Evolutionary conservation across 1,140 invertebrate genomes (phyloP), one percentile per base, ranked within the genome.

Genomic region (Listronotus oregonensis): DNA sequence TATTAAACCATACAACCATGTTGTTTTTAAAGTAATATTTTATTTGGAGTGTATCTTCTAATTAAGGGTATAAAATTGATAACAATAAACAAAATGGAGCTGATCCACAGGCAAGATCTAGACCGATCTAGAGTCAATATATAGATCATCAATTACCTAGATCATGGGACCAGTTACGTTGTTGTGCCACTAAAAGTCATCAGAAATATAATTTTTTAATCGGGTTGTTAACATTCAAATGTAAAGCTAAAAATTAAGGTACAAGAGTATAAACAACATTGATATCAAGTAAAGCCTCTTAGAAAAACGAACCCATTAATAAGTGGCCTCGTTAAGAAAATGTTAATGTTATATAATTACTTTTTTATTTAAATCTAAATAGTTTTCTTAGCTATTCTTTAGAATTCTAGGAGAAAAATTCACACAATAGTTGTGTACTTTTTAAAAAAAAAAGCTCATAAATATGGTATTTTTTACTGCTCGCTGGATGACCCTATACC

Each of bases 121-220:
- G 74, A 76, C 66, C 74, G 72, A 76, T 77, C 75, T 76, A 77
- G 68, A 69, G 68, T 78, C 71, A 74, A 74, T 71, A 58, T 70
- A 70, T 70, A 72, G 73, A 73, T 75, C 74, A 80, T 72, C 80
- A 84, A 82, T 89, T 89, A 89, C 87, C 87, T 88, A 88, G 83
- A 79, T 88, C 86, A 81, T 85, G 85, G 83, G 85, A 86, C 80
- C 86, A 85, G 83, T 87, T 88, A 86, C 86, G 85, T 81, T 87
- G 85, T 79, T 85, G 85, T 81, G 86, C 85, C 86, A 89, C 87
- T 89, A 87, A 82, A 86, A 86, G 78, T 80, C 77, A 81, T 80
- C 80, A 80, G 80, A 79, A 78, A 80, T 49, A 40, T 62, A 40
- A 58, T 52, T 63, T 27, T 47, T 66, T 43, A 54, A 43, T 52